phyloP scores from a whole-genome alignment of 2,888 invertebrate species.

The Meteorus colon region DNA sequence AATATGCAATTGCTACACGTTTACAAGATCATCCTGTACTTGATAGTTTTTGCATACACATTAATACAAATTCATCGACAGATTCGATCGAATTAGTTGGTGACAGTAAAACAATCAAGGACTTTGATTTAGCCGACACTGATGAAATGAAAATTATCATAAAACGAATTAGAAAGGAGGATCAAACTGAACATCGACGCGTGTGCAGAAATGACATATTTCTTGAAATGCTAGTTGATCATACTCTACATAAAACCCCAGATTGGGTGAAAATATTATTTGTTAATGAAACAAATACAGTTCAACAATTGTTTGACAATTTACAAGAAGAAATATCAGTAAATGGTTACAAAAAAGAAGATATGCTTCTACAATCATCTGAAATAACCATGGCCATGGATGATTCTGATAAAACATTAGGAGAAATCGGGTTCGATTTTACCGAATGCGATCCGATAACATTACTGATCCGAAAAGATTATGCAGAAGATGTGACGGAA shows the following conservation, averaged over 20 bases:
- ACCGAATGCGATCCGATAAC: background rate
- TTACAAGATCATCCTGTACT: background rate
- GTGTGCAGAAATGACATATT: background rate
- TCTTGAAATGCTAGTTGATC: background rate
- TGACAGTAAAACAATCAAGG: conserved; percentile 12
- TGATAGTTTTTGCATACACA: background rate
- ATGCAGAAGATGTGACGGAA: background rate
- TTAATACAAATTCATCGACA: background rate
- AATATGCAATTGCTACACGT: background rate
- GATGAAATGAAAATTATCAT: background rate
- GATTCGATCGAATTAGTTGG: background rate
- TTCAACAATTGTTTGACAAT: background rate
- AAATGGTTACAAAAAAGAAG: background rate
- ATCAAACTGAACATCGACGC: conserved; percentile 1
- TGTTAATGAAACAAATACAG: conserved; percentile 4
- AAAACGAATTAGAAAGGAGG: background rate
- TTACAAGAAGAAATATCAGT: background rate
- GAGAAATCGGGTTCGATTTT: conserved; percentile 4
- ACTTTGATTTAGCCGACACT: background rate
- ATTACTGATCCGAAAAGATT: background rate
- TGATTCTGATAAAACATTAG: background rate
- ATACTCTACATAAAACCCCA: background rate
- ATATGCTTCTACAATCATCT: background rate
- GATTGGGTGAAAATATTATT: background rate
- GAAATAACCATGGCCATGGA: background rate